phyloP scores from a whole-genome alignment of 2,888 invertebrate species.

The Diarsia brunnea region DNA sequence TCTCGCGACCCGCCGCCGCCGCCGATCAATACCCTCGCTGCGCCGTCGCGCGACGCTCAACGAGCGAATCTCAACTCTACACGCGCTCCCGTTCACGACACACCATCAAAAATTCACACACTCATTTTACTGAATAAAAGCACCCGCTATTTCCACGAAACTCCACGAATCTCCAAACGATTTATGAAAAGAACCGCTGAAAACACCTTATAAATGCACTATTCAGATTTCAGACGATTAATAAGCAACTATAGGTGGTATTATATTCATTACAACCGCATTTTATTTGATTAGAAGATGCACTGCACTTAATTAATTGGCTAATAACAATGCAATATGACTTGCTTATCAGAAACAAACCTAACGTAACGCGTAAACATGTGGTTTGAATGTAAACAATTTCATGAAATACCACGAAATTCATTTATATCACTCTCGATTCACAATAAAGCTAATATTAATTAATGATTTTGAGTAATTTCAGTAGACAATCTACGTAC shows the following conservation, averaged over 20 bases:
- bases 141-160: slow-evolving; percentile 61
- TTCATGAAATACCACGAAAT: slow-evolving; percentile 66
- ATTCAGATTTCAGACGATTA: slow-evolving; percentile 35
- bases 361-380: slow-evolving; percentile 78
- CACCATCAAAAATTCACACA: slow-evolving; percentile 90
- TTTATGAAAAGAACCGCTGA: slow-evolving; percentile 47
- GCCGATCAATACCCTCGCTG: slow-evolving; percentile 90
- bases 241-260: slow-evolving; percentile 6
- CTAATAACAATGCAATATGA: slow-evolving; percentile 37
- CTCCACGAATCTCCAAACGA: slow-evolving; percentile 65
- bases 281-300: slow-evolving; percentile 23
- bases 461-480: slow-evolving; percentile 50
- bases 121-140: slow-evolving; percentile 85
- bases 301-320: slow-evolving; percentile 51
- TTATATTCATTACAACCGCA: slow-evolving; percentile 16
- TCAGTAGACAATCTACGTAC: slow-evolving; percentile 79
- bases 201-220: slow-evolving; percentile 55
- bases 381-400: slow-evolving; percentile 86
- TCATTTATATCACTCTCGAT: slow-evolving; percentile 60
- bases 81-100: slow-evolving; percentile 84
- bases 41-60: slow-evolving; percentile 87
- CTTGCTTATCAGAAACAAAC: slow-evolving; percentile 62
- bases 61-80: slow-evolving; percentile 86
- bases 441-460: slow-evolving; percentile 36
- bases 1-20: slow-evolving; percentile 86